Conservation (phyloP, 1,140 invertebrate genomes). For the Idris sp. region DNA sequence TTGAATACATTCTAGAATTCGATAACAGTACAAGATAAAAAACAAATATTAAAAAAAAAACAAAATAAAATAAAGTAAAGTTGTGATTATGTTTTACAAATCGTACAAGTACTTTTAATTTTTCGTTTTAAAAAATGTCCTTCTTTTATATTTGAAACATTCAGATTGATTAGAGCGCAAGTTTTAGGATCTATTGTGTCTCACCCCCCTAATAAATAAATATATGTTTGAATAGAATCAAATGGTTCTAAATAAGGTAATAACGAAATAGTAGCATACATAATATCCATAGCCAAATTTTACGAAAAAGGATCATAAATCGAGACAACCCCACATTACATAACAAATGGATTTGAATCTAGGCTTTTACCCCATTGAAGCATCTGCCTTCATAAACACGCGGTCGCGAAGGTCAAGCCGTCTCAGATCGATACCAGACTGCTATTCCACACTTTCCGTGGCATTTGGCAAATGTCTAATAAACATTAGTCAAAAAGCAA, state of each 20-base stretch:
- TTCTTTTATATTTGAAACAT: no score
- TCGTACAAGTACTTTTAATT: no score
- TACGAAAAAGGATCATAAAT: conserved; percentile 53
- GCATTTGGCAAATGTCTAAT: conserved; percentile 57
- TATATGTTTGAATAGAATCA: conserved; percentile 37
- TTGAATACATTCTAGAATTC: no score
- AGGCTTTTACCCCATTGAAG: conserved; percentile 54
- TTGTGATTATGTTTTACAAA: no score
- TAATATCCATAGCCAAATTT: conserved; percentile 31
- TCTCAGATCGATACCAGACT: conserved; percentile 48
- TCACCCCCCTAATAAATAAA: no score
- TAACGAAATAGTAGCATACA: neutral
- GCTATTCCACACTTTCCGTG: conserved; percentile 52
- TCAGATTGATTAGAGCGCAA: no score
- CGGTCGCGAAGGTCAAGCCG: conserved; percentile 49
- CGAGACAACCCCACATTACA: conserved; percentile 25
- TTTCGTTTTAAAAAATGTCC: no score
- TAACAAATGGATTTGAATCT: conserved; percentile 47
- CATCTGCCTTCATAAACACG: conserved; percentile 58
- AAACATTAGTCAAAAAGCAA: conserved; percentile 47
- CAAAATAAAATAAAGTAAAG: no score
- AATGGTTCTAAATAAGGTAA: conserved; percentile 17
- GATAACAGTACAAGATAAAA: no score
- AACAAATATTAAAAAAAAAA: no score
- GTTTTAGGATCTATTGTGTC: no score